Evolutionary conservation across 2,113 vertebrate species (phyloP).

Genomic region (Carassius auratus): DNA sequence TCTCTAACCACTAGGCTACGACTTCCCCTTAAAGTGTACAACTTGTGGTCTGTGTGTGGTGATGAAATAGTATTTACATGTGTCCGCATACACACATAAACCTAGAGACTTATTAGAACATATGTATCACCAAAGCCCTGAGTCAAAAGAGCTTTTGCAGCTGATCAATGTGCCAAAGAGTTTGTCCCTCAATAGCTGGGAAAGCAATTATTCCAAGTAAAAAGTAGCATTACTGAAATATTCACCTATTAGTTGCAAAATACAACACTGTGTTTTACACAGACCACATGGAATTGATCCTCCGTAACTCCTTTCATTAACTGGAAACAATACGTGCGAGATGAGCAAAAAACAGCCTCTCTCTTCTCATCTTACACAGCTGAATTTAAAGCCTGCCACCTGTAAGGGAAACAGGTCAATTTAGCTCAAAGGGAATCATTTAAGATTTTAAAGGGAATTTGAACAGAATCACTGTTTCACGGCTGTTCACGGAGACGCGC

Average conservation of each 20-base stretch:
- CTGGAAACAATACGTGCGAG: background rate
- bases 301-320: constrained; percentile 17
- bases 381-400: background rate
- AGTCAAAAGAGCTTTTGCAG: background rate
- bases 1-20: too few species aligned
- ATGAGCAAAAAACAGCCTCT: background rate
- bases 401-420: too few species aligned
- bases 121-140: background rate
- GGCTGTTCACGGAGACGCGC: too few species aligned
- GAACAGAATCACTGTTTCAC: too few species aligned
- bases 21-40: too few species aligned
- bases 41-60: background rate
- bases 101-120: background rate
- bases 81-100: background rate
- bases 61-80: background rate
- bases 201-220: constrained; percentile 46
- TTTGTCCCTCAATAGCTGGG: background rate
- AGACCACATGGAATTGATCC: constrained; percentile 7
- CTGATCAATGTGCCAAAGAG: constrained; percentile 21
- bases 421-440: too few species aligned
- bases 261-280: constrained; percentile 8
- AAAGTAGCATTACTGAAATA: constrained; percentile 48
- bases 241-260: constrained; percentile 36
- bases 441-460: too few species aligned
- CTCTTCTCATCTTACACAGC: background rate